phyloP scores from a whole-genome alignment of 2,888 invertebrate species.

The Lymantria monacha region DNA sequence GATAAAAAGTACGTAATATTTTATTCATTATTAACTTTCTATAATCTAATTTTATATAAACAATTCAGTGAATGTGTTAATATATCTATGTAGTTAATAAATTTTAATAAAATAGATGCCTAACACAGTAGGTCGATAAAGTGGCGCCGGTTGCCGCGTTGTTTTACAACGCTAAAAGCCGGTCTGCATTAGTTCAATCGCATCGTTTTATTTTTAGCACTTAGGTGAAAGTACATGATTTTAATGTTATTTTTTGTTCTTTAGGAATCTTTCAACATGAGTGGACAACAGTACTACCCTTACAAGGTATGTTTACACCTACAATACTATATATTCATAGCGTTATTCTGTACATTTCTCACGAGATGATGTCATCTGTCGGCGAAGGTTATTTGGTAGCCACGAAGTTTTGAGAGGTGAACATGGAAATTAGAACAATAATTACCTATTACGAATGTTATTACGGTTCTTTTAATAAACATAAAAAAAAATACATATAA shows the following conservation, averaged over 20 bases:
- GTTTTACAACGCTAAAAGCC: slow-evolving; percentile 54
- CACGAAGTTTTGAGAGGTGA: slow-evolving; percentile 10
- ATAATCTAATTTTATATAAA: slow-evolving; percentile 9
- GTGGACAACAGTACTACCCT: slow-evolving; percentile 92
- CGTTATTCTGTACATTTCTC: slow-evolving; percentile 55
- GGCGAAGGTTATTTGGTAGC: slow-evolving; percentile 27
- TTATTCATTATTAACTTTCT: slow-evolving; percentile 9
- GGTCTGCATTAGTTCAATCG: slow-evolving; percentile 43
- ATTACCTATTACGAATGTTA: background rate
- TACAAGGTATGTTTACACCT: slow-evolving; percentile 88
- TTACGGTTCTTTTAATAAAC: background rate
- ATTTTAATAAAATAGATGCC: slow-evolving; percentile 3
- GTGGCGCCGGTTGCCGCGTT: slow-evolving; percentile 31
- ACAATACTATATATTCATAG: slow-evolving; percentile 36
- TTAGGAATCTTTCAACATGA: slow-evolving; percentile 82
- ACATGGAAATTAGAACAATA: background rate
- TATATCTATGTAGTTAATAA: slow-evolving; percentile 11
- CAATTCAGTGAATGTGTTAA: slow-evolving; percentile 15
- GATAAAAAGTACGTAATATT: slow-evolving; percentile 60
- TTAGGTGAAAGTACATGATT: slow-evolving; percentile 41
- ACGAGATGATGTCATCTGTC: slow-evolving; percentile 73
- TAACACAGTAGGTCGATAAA: slow-evolving; percentile 16
- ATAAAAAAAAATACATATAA: background rate
- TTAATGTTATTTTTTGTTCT: slow-evolving; percentile 44
- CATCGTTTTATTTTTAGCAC: slow-evolving; percentile 61